phyloP scores from a whole-genome alignment of 1,140 invertebrate species.

The Drosophila ogumai region DNA sequence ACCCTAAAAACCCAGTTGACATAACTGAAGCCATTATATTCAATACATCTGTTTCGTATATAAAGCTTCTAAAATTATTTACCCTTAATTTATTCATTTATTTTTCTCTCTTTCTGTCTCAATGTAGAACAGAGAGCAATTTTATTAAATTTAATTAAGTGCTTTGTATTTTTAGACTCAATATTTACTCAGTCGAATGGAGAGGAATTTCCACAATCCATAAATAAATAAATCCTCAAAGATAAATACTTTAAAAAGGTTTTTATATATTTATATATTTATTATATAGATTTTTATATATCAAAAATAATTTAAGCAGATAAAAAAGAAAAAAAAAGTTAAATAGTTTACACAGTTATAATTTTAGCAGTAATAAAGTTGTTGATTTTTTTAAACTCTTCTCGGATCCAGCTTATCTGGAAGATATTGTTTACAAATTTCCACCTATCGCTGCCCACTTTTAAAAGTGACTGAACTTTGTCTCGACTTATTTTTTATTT shows the following conservation, averaged over 20 bases:
- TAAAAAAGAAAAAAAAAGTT: too few relatives aligned
- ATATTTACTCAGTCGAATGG: background rate
- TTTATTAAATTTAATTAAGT: background rate
- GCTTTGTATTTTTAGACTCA: background rate
- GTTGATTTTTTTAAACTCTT: too few relatives aligned
- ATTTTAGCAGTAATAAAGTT: background rate
- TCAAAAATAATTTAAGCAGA: background rate
- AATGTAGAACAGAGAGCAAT: too few relatives aligned
- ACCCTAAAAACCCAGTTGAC: constrained; percentile 4
- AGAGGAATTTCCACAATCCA: background rate
- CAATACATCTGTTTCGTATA: constrained; percentile 11
- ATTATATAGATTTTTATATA: too few relatives aligned
- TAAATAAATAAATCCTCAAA: background rate
- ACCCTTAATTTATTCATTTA: background rate
- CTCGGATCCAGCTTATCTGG: background rate
- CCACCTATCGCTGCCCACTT: background rate
- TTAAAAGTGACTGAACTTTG: background rate
- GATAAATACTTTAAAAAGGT: background rate
- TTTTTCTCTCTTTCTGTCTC: background rate
- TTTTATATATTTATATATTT: too few relatives aligned
- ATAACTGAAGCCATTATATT: constrained; percentile 5
- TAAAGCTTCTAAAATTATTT: background rate
- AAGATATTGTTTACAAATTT: background rate
- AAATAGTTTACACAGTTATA: background rate
- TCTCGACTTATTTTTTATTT: background rate